A percentile compares a stretch with the other conserved stretches of the same genome.
phyloP scores from a whole-genome alignment of 1,140 invertebrate species.

The Bradynema listronoti region DNA sequence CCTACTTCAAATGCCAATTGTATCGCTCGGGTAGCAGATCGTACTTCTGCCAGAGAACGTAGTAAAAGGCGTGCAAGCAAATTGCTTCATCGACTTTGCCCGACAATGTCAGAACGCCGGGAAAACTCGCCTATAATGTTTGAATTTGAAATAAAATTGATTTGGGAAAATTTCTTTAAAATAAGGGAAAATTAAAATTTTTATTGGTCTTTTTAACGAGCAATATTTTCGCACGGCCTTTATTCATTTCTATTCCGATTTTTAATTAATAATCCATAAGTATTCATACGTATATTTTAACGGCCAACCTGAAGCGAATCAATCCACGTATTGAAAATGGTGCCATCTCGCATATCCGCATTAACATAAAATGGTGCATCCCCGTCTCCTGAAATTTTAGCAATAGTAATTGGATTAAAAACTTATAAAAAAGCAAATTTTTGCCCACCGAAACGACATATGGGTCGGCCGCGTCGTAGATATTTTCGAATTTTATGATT shows the following conservation, averaged over 20 bases:
- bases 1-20: constrained; percentile 65
- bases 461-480: constrained; percentile 64
- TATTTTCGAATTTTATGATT: constrained; percentile 65
- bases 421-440: constrained; percentile 5
- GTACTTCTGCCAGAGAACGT: constrained; percentile 67
- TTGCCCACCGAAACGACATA: constrained; percentile 22
- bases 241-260: too few species aligned
- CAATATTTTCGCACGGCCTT: too few species aligned
- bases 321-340: constrained; percentile 66
- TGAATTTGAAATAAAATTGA: too few species aligned
- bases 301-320: constrained; percentile 66
- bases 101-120: constrained; percentile 63
- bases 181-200: constrained; percentile 62
- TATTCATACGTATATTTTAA: too few species aligned
- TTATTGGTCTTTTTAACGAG: too few species aligned
- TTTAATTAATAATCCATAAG: too few species aligned
- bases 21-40: constrained; percentile 67
- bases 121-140: constrained; percentile 50
- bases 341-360: constrained; percentile 68
- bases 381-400: constrained; percentile 61
- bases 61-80: constrained; percentile 68
- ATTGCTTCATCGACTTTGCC: constrained; percentile 71
- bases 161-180: constrained; percentile 64
- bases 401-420: constrained; percentile 19
- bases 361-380: constrained; percentile 69